A percentile compares a stretch with the other conserved stretches of the same genome.
These are phyloP conservation scores for Lophochroa leadbeateri DNA, from an alignment of 2,113 vertebrate genomes.

Conservation along the genomic window DNA sequence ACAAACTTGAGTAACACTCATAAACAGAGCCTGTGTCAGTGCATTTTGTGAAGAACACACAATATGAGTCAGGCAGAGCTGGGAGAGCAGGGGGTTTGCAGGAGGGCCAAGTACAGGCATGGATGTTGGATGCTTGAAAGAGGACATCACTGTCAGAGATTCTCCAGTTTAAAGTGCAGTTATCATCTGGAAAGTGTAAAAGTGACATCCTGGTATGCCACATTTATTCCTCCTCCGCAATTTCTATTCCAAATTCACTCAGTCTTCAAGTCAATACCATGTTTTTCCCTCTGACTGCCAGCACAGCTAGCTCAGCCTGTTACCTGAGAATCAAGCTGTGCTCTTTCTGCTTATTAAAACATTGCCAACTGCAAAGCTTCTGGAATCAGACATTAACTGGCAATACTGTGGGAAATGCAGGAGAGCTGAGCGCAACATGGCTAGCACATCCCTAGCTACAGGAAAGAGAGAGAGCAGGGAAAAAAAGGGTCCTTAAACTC, in stretches of 20 bases:
- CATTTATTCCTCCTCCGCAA: slow-evolving; percentile 58
- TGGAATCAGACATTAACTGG: slow-evolving; percentile 55
- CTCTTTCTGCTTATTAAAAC: slow-evolving; percentile 69
- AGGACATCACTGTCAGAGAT: slow-evolving; percentile 49
- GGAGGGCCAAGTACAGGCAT: not conserved
- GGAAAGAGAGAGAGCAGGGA: not conserved
- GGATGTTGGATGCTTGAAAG: slow-evolving; percentile 17
- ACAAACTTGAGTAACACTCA: not conserved
- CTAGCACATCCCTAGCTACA: slow-evolving; percentile 25
- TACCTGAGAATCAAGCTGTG: slow-evolving; percentile 66
- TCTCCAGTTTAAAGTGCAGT: slow-evolving; percentile 45
- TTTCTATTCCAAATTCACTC: slow-evolving; percentile 64
- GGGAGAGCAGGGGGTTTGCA: not conserved
- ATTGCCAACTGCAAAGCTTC: slow-evolving; percentile 59
- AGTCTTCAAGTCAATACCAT: slow-evolving; percentile 58
- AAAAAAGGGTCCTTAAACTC: not conserved
- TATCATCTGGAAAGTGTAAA: slow-evolving; percentile 59
- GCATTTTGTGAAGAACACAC: not conserved
- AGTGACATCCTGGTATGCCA: slow-evolving; percentile 52
- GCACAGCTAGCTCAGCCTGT: slow-evolving; percentile 59
- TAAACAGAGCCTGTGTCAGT: not conserved
- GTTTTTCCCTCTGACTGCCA: slow-evolving; percentile 54
- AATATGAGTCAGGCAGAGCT: slow-evolving; percentile 8
- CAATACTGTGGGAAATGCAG: slow-evolving; percentile 18
- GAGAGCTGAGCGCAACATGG: not conserved